Base-by-base conservation (phyloP, 2,888 invertebrate species). In the Napeogenes inachia region DNA sequence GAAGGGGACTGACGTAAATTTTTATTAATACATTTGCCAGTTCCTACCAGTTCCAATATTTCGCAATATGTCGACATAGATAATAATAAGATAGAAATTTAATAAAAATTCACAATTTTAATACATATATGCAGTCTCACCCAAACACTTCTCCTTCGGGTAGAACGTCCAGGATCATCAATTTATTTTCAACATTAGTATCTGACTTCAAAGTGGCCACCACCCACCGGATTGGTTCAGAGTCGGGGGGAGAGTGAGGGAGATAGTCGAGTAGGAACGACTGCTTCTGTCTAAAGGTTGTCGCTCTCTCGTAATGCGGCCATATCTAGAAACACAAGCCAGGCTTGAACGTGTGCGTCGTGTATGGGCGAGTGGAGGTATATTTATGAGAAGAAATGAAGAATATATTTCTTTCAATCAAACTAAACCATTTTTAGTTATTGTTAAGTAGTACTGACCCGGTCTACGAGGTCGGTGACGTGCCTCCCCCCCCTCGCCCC, bases 211-310 rank as follows among this genome's bases (percentile, higher is more conserved):
- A 60, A n/a, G 70, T 57, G 0, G 45, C 33, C 0, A 69, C 55
- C 0, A 73, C 73, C 83, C 84, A 85, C 21, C 53, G 64, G 61
- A 79, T 59, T 0, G 79, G 75, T n/a, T 67, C 69, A 50, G 73
- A 75, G 2, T 64, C 63, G 12, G 67, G 50, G 0, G 60, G 47
- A 2, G 77, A 65, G 30, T 3, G 58, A 2, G 72, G 64, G 0
- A 70, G 66, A 0, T 81, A 35, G 10, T 77, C 74, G 0, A 70
- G 13, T 0, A 83, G 69, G 0, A 83, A 57, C 0, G 64, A 54
- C 35, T 75, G 63, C 35, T 80, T 78, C 4, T 75, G 65, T 2
- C 75, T 70, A 47, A 79, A 77, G 0, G 70, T 69, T 0, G 75
- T 64, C 3, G 56, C 45, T 0, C 57, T 0, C 13, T 73, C 71